A percentile compares a stretch with the other conserved stretches of the same genome.
phyloP scores from a whole-genome alignment of 1,140 invertebrate genomes.

The Ladona fulva region DNA sequence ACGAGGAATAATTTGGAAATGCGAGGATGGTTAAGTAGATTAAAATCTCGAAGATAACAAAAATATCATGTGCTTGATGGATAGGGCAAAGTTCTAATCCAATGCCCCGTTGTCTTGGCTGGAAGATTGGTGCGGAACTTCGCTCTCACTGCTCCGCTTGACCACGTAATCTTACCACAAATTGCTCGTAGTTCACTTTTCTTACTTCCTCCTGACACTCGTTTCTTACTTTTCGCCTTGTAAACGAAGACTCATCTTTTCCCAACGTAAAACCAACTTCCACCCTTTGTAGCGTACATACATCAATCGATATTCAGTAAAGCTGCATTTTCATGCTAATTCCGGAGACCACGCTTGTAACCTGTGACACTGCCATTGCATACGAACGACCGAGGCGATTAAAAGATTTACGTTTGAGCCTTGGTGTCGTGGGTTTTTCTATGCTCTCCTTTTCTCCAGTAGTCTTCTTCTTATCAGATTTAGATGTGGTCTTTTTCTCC shows the following conservation, averaged over 20 bases:
- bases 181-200: conserved; percentile 91
- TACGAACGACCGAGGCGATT: conserved; percentile 78
- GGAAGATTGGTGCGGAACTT: conserved; percentile 96
- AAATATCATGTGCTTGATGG: too few species aligned
- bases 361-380: conserved; percentile 94
- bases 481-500: conserved; percentile 44
- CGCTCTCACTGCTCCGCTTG: conserved; percentile 92
- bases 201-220: conserved; percentile 68
- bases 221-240: conserved; percentile 83
- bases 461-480: conserved; percentile 45
- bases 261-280: conserved; percentile 89
- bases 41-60: too few species aligned
- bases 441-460: conserved; percentile 38
- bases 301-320: conserved; percentile 91
- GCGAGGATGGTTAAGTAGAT: too few species aligned
- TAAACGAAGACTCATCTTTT: conserved; percentile 97
- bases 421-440: conserved; percentile 28
- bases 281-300: conserved; percentile 60
- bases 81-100: conserved; percentile 77
- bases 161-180: conserved; percentile 96
- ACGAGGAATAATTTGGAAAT: too few species aligned
- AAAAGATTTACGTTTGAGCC: conserved; percentile 48
- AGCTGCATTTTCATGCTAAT: conserved; percentile 96
- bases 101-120: conserved; percentile 91
- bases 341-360: conserved; percentile 91